These are phyloP conservation scores for Alexandromys oeconomus DNA, from an alignment of 2,797 vertebrate genomes.

Conservation along the genomic window DNA sequence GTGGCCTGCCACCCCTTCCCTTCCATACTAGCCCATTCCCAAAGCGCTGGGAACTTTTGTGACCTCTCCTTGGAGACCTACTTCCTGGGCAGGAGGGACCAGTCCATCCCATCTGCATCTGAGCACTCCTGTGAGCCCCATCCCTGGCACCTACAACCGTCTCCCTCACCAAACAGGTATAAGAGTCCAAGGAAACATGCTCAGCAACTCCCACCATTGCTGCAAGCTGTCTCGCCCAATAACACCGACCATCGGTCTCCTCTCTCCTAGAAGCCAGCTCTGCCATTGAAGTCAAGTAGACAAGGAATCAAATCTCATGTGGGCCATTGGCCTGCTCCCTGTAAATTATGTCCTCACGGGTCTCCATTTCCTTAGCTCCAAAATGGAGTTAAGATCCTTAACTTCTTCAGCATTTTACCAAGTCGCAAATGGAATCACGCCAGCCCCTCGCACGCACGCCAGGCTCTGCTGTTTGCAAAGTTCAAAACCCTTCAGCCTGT, in stretches of 20 bases:
- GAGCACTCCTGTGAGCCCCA: not conserved
- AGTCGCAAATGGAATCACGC: not conserved
- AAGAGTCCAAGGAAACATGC: not conserved
- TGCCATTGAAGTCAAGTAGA: not conserved
- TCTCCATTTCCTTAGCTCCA: constrained; percentile 39
- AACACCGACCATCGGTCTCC: not conserved
- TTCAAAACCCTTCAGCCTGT: not conserved
- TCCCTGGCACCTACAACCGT: not conserved
- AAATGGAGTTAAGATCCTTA: constrained; percentile 51
- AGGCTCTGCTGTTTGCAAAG: constrained; percentile 8
- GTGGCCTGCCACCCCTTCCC: not conserved
- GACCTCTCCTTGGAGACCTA: not conserved
- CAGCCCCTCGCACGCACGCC: not conserved
- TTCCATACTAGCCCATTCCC: not conserved
- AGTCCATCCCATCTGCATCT: not conserved
- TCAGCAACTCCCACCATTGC: not conserved
- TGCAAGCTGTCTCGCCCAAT: not conserved
- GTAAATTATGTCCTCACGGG: not conserved
- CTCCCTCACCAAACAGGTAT: not conserved
- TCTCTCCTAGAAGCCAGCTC: not conserved
- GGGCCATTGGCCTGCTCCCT: not conserved
- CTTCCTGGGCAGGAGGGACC: not conserved
- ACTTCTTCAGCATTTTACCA: not conserved
- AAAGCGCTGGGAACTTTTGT: not conserved
- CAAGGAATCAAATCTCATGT: not conserved